These are phyloP conservation scores for Petrocephalus schoutedeni DNA, from an alignment of 2,797 vertebrate species.

Conservation along the genomic window DNA sequence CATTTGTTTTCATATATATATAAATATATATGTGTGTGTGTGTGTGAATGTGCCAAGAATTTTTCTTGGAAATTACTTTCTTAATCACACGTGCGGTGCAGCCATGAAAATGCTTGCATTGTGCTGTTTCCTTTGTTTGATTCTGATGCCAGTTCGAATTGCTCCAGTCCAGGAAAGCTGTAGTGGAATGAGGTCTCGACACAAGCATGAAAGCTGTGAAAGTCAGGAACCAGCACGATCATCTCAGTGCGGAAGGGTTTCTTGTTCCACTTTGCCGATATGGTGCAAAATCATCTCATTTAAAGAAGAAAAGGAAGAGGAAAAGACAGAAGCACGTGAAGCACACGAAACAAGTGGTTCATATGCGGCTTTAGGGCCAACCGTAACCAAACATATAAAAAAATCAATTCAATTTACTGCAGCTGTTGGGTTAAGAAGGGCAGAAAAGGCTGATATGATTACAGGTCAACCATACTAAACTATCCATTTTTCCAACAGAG, in stretches of 20 bases:
- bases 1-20: constrained; percentile 20
- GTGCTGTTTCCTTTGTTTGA: background rate
- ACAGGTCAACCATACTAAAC: background rate
- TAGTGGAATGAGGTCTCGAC: background rate
- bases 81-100: constrained; percentile 11
- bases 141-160: background rate
- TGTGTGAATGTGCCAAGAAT: background rate
- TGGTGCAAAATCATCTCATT: background rate
- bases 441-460: background rate
- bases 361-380: background rate
- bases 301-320: background rate
- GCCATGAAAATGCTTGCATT: background rate
- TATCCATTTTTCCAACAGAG: background rate
- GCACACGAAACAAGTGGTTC: background rate
- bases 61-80: background rate
- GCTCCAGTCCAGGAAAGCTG: constrained; percentile 20
- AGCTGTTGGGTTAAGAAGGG: background rate
- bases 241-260: background rate
- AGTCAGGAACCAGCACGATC: background rate
- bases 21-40: constrained; percentile 17
- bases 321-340: background rate
- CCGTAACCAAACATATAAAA: background rate
- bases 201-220: background rate
- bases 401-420: background rate
- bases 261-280: background rate